Conservation (phyloP, 2,888 invertebrate genomes). For the Eupithecia insigniata region DNA sequence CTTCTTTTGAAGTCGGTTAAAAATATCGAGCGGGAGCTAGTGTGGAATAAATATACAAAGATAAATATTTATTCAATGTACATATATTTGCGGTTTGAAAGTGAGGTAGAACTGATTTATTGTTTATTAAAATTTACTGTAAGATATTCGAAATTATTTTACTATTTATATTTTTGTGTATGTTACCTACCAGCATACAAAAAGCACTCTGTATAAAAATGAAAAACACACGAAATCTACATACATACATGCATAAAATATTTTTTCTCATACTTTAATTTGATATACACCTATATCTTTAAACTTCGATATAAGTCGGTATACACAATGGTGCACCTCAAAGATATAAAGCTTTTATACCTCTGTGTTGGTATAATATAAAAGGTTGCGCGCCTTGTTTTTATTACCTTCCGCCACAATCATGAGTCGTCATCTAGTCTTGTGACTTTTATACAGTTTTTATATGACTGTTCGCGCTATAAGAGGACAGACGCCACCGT, state of each 20-base stretch:
- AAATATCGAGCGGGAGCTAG: too few species aligned
- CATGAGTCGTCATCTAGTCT: slow-evolving; percentile 51
- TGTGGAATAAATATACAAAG: too few species aligned
- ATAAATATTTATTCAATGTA: too few species aligned
- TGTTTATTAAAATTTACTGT: too few species aligned
- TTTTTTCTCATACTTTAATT: neutral
- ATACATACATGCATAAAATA: neutral
- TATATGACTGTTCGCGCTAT: slow-evolving; percentile 33
- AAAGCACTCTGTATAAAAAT: too few species aligned
- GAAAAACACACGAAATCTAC: too few species aligned
- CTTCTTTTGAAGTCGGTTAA: too few species aligned
- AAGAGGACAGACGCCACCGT: neutral
- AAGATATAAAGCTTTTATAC: slow-evolving; percentile 40
- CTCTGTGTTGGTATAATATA: slow-evolving; percentile 26
- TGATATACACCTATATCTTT: neutral
- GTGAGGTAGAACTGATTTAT: too few species aligned
- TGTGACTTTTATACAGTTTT: slow-evolving; percentile 49
- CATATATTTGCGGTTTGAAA: too few species aligned
- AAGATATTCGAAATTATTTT: too few species aligned
- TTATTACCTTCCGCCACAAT: slow-evolving; percentile 47
- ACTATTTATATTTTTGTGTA: too few species aligned
- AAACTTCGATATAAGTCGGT: slow-evolving; percentile 23
- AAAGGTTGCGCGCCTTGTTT: slow-evolving; percentile 46
- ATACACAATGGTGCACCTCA: slow-evolving; percentile 27
- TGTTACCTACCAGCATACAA: too few species aligned